A percentile compares a stretch with the other conserved stretches of the same genome.
These are phyloP conservation scores for Ancistrus triradiatus DNA, from an alignment of 2,113 vertebrate species.

Conservation along the genomic window DNA sequence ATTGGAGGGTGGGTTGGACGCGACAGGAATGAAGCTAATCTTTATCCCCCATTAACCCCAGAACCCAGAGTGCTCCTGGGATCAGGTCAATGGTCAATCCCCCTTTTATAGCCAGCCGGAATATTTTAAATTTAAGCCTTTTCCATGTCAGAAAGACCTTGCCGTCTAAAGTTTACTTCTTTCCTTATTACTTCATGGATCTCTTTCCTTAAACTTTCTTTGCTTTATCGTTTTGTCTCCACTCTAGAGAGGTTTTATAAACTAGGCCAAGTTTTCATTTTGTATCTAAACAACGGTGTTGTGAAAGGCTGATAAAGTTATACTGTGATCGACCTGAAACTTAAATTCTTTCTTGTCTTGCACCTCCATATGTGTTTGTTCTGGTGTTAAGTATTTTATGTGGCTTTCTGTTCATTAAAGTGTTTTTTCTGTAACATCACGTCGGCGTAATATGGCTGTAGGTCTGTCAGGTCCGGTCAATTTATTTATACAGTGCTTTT, in stretches of 20 bases:
- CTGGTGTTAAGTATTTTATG: too few relatives aligned
- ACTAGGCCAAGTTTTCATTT: conserved; percentile 49
- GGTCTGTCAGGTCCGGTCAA: too few relatives aligned
- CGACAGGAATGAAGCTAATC: conserved; percentile 67
- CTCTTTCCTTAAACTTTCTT: conserved; percentile 42
- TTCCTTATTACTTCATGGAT: conserved; percentile 21
- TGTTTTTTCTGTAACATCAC: too few relatives aligned
- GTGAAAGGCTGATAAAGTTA: conserved; percentile 38
- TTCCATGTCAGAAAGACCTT: conserved; percentile 65
- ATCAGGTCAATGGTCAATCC: conserved; percentile 77
- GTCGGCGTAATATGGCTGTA: too few relatives aligned
- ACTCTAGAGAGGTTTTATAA: conserved; percentile 45
- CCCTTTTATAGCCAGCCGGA: conserved; percentile 69
- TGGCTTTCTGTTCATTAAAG: conserved; percentile 34
- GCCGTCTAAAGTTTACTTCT: conserved; percentile 69
- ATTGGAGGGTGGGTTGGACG: conserved; percentile 61
- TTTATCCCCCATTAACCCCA: conserved; percentile 77
- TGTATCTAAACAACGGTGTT: too few relatives aligned
- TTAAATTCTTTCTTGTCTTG: conserved; percentile 38
- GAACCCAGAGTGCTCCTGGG: conserved; percentile 68
- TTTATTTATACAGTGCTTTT: too few relatives aligned
- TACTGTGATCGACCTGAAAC: conserved; percentile 56
- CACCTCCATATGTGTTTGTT: too few relatives aligned
- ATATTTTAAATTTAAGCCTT: conserved; percentile 77
- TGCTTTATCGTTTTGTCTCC: conserved; percentile 58